These are phyloP conservation scores for Gadopsis bispinosus DNA, from an alignment of 2,797 vertebrate genomes.

Conservation along the genomic window DNA sequence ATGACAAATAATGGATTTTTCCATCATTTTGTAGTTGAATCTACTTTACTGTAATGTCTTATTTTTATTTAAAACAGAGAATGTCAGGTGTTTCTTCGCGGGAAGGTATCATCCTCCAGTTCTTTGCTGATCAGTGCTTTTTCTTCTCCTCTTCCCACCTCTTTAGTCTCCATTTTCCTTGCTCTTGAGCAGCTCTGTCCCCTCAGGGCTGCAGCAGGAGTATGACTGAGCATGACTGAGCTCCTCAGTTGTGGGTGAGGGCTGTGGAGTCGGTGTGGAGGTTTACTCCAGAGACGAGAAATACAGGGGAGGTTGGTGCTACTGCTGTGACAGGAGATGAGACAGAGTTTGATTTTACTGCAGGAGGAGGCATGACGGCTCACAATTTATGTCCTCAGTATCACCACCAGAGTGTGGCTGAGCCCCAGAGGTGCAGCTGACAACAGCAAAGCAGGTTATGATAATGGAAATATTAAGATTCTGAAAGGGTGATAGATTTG, in stretches of 20 bases:
- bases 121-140: slow-evolving; percentile 7
- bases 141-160: not conserved
- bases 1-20: not conserved
- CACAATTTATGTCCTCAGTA: not conserved
- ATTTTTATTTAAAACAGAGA: not conserved
- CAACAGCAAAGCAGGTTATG: not conserved
- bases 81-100: not conserved
- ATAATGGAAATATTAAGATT: slow-evolving; percentile 7
- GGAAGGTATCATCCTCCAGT: not conserved
- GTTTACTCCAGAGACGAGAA: slow-evolving; percentile 31
- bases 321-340: slow-evolving; percentile 33
- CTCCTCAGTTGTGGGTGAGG: not conserved
- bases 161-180: slow-evolving; percentile 13
- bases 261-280: slow-evolving; percentile 3
- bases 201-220: slow-evolving; percentile 34
- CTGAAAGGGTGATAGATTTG: not conserved
- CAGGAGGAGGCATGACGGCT: not conserved
- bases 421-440: slow-evolving; percentile 28
- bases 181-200: slow-evolving; percentile 15
- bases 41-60: not conserved
- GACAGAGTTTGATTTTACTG: slow-evolving; percentile 13
- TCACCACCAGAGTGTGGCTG: slow-evolving; percentile 27
- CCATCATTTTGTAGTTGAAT: not conserved
- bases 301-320: not conserved
- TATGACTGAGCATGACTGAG: slow-evolving; percentile 21